Base-by-base conservation (phyloP, 2,888 invertebrate genomes). In the Tinea semifulvella region DNA sequence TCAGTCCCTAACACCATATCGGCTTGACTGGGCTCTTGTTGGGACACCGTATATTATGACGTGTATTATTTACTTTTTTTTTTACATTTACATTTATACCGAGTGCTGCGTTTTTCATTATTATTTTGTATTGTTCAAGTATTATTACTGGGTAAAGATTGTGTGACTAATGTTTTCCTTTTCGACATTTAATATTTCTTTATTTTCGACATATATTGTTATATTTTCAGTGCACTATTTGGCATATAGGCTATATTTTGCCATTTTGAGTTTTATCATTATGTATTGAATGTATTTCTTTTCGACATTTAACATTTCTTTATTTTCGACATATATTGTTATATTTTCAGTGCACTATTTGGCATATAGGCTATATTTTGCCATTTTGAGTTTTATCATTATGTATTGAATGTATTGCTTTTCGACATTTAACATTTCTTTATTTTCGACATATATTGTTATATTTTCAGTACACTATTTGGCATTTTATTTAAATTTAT, bases 151-250 rank as follows among this genome's bases (percentile, higher is more conserved):
- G 6, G 14, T 14, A 31, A 10, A 31, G 14, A 22, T 7, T 22
- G 22, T 31, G 13, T 31, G 31, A 31, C 31, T 31, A 31, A 31
- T 31, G n/a, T n/a, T 7, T 10, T 7, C 11, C 11, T 27, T 27
- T 27, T 31, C n/a, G 14, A 31, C 3, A 27, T 27, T 7, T n/a
- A 13, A 14, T 31, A 14, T 31, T n/a, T n/a, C 11, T 10, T 10
- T 11, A 27, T n/a, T 13, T 13, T 31, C n/a, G 14, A n/a, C 2
- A 13, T 31, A n/a, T 31, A 3, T 4, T 31, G 31, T 2, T 31
- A 14, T 47, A 40, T 31, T 44, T 53, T 39, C n/a, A n/a, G n/a
- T n/a, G n/a, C n/a, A 49, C 47, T 39, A 46, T 35, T 14, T 52
- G 50, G 49, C 50, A 31, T 26, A n/a, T 11, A 27, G 19, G 20